phyloP scores from a whole-genome alignment of 2,888 invertebrate species.

The Metalampra italica region DNA sequence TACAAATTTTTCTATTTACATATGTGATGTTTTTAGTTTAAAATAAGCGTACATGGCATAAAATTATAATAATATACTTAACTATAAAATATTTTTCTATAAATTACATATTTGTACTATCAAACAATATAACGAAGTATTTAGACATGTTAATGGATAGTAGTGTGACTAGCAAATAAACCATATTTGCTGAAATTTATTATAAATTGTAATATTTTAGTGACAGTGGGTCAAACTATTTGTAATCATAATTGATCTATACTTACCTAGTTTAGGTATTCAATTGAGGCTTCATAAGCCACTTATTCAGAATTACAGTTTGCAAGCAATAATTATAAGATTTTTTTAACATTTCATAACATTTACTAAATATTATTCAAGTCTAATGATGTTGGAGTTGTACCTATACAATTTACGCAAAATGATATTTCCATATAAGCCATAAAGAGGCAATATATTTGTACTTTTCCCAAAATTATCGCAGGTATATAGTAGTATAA shows the following conservation, averaged over 20 bases:
- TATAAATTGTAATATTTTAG: constrained; percentile 57
- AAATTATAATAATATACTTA: constrained; percentile 50
- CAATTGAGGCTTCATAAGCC: constrained; percentile 48
- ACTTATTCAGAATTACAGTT: constrained; percentile 31
- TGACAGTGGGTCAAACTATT: constrained; percentile 67
- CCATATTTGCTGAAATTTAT: constrained; percentile 59
- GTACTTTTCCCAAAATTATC: constrained; percentile 54
- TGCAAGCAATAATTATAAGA: constrained; percentile 48
- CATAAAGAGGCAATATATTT: constrained; percentile 69
- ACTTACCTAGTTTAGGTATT: constrained; percentile 57
- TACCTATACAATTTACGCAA: background rate
- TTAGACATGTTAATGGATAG: constrained; percentile 67
- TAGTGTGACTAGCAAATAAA: constrained; percentile 74
- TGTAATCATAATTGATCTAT: constrained; percentile 45
- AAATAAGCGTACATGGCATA: constrained; percentile 79
- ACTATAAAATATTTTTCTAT: constrained; percentile 73
- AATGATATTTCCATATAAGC: background rate
- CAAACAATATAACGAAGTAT: constrained; percentile 74
- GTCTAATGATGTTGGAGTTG: constrained; percentile 49
- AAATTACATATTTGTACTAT: constrained; percentile 78
- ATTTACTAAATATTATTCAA: constrained; percentile 42
- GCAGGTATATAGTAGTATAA: no score
- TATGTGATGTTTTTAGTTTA: constrained; percentile 75
- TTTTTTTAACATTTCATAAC: constrained; percentile 45
- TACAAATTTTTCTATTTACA: constrained; percentile 77